Percentiles rank a stretch among this genome's conserved stretches.
These are phyloP conservation scores for Trachelus iudaicus DNA, from an alignment of 2,888 invertebrate species.

Conservation along the genomic window DNA sequence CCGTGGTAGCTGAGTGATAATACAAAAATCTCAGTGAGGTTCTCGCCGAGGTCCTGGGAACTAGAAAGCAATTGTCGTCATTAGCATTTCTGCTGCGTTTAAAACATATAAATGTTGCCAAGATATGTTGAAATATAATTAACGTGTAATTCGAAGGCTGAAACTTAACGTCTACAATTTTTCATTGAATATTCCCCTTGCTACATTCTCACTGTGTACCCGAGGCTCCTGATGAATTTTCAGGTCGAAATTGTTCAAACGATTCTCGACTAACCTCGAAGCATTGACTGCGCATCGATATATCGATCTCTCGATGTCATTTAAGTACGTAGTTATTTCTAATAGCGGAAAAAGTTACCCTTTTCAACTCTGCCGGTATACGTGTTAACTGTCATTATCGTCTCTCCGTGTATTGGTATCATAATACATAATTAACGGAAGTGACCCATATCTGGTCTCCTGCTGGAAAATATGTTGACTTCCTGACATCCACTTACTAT, in stretches of 20 bases:
- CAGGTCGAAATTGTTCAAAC: neutral
- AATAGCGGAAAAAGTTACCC: neutral
- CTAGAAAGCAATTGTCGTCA: conserved; percentile 17
- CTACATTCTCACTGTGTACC: neutral
- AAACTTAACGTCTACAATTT: neutral
- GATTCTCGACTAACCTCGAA: neutral
- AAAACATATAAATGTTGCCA: neutral
- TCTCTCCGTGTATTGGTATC: neutral
- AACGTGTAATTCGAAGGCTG: neutral
- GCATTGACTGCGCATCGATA: neutral
- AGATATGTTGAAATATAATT: neutral
- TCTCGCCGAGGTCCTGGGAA: conserved; percentile 16
- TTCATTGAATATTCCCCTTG: neutral
- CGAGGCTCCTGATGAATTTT: neutral
- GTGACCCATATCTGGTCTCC: conserved; percentile 25
- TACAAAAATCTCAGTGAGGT: neutral
- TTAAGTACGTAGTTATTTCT: neutral
- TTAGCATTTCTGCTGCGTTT: neutral
- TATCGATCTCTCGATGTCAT: neutral
- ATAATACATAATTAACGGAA: conserved; percentile 27
- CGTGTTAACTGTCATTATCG: neutral
- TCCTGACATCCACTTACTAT: neutral
- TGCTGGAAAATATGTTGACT: neutral
- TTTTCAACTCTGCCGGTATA: neutral
- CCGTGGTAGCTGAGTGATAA: neutral